Conservation (phyloP, 2,797 vertebrate species). For the Chaetophractus vellerosus region DNA sequence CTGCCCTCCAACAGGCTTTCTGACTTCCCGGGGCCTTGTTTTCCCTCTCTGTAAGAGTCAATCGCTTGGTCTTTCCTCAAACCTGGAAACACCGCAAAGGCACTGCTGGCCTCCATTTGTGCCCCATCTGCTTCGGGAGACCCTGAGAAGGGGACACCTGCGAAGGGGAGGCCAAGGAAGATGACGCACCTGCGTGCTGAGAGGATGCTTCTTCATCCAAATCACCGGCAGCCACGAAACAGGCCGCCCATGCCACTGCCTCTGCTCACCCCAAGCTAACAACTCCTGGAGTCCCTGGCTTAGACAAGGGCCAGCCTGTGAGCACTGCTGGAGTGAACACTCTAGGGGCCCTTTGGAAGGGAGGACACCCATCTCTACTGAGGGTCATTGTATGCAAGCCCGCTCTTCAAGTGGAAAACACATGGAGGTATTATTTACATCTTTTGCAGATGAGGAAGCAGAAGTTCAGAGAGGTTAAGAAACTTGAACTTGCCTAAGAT, state of each 20-base stretch:
- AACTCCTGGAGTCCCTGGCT: not conserved
- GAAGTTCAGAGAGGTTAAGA: not conserved
- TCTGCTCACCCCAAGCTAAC: not conserved
- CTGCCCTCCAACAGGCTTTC: not conserved
- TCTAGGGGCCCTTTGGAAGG: not conserved
- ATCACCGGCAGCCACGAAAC: not conserved
- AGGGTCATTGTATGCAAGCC: not conserved
- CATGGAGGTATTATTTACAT: not conserved
- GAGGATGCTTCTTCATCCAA: not conserved
- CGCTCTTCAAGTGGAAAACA: not conserved
- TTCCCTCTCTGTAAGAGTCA: not conserved
- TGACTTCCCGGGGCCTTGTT: not conserved
- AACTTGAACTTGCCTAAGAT: not conserved
- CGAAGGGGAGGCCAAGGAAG: not conserved
- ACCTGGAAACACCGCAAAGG: not conserved
- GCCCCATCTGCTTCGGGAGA: not conserved
- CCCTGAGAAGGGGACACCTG: not conserved
- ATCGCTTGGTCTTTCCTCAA: not conserved
- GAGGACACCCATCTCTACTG: not conserved
- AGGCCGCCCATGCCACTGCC: not conserved
- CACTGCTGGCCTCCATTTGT: not conserved
- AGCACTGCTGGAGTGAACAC: not conserved
- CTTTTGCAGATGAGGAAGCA: not conserved
- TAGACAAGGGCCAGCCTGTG: not conserved
- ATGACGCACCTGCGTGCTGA: not conserved